Evolutionary conservation across 2,113 vertebrate species (phyloP), one percentile per base, ranked within the genome.

Genomic region (Seriola aureovittata): DNA sequence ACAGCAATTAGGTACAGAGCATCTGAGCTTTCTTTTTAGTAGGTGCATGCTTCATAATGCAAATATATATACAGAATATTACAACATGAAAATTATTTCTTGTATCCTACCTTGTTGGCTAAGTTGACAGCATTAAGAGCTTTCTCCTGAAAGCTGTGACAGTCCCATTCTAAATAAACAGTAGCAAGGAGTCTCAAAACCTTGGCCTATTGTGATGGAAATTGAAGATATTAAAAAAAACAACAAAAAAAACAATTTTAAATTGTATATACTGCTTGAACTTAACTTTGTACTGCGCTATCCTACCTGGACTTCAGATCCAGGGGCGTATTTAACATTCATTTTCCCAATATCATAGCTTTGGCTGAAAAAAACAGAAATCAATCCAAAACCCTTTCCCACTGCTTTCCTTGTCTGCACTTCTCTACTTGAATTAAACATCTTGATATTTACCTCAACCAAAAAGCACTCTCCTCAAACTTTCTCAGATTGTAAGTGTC

Each of bases 341-440:
- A 93, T 95, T 91, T 96, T 98, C 25, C 96, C 96, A 83, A 97
- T 96, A 59, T 97, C 97, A 69, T 97, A 98, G 92, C 98, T 98
- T 92, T 98, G 96, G 75, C 98, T 94, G 78, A 0, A 85, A 80
- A 86, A 89, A 23, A 50, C 1, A 85, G 44, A 62, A 40, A 55
- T 17, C 3, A 2, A 32, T 46, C 2, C 0, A 13, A 63, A 21
- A 1, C 1, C 0, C 0, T 71, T 68, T 84, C 2, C 1, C 0
- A 58, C 21, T 54, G 14, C 16, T 23, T 0, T 32, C 34, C 78
- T 64, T 69, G 12, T 54, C 9, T 55, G 8, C 40, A 54, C 6
- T 57, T 83, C 52, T 60, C 10, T 44, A 17, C 8, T 52, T 38
- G 69, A 71, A 67, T 57, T 7, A 69, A 78, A 76, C 0, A n/a